These are phyloP conservation scores for Mormyrus proboscirostris DNA, from an alignment of 2,797 vertebrate species.

Conservation along the genomic window DNA sequence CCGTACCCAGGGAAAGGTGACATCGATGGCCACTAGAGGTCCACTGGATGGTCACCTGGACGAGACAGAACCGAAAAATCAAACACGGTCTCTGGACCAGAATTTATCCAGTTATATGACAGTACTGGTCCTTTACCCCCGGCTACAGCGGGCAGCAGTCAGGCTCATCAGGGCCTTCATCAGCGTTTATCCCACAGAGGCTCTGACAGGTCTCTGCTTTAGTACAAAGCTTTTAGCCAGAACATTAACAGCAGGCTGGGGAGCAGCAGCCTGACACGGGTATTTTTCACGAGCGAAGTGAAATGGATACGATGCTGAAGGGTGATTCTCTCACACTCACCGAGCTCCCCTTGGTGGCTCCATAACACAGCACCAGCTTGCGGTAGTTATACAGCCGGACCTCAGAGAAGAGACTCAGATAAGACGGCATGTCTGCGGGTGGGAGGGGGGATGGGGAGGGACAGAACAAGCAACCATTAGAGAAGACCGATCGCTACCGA, in stretches of 20 bases:
- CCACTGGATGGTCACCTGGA: conserved; percentile 92
- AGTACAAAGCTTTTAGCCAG: neutral
- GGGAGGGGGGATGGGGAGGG: conserved; percentile 22
- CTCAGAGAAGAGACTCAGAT: conserved; percentile 90
- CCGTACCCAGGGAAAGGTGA: conserved; percentile 91
- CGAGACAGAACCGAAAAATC: neutral
- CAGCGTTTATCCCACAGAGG: neutral
- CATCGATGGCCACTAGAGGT: conserved; percentile 87
- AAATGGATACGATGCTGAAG: neutral
- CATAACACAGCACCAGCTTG: conserved; percentile 94
- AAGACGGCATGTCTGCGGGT: conserved; percentile 82
- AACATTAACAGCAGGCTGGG: neutral
- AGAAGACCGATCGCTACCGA: neutral
- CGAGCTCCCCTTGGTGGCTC: conserved; percentile 93
- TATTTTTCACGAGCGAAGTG: neutral
- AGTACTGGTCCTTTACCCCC: neutral
- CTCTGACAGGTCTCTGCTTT: neutral
- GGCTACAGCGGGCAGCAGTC: neutral
- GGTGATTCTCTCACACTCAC: conserved; percentile 56
- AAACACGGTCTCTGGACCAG: neutral
- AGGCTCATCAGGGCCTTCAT: neutral
- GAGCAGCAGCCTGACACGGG: neutral
- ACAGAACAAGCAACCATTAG: conserved; percentile 26
- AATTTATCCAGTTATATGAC: neutral
- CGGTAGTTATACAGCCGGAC: conserved; percentile 96